A percentile compares a stretch with the other conserved stretches of the same genome.
Evolutionary conservation across 2,113 vertebrate genomes (phyloP).

Genomic region (Microcebus murinus): DNA sequence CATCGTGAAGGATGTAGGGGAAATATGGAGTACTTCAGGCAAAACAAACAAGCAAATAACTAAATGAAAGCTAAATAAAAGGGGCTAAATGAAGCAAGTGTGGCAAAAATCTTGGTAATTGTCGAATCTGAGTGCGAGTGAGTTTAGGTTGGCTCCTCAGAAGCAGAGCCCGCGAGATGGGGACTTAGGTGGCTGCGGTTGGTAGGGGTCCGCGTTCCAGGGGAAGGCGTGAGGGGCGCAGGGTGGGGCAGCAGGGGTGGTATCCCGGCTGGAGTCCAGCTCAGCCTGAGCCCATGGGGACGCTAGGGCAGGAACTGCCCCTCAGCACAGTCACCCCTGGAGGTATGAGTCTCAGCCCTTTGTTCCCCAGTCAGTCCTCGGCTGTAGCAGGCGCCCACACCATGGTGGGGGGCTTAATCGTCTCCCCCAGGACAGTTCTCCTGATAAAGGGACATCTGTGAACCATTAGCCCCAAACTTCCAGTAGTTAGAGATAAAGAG

Average conservation of each 20-base stretch:
- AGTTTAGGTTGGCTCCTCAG: not conserved
- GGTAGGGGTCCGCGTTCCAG: not conserved
- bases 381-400: not conserved
- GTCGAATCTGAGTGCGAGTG: not conserved
- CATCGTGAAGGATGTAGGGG: not conserved
- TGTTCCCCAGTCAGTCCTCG: not conserved
- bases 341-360: not conserved
- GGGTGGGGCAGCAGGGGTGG: not conserved
- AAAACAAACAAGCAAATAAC: not conserved
- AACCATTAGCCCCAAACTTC: not conserved
- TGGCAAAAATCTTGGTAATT: not conserved
- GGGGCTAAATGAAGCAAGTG: not conserved
- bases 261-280: not conserved
- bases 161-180: not conserved
- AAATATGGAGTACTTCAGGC: not conserved
- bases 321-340: not conserved
- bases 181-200: not conserved
- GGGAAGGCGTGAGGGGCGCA: not conserved
- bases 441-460: not conserved
- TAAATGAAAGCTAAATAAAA: not conserved
- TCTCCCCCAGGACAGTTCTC: not conserved
- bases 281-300: not conserved
- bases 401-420: accelerated
- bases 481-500: not conserved
- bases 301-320: not conserved